Base-by-base conservation (phyloP, 2,888 invertebrate species). In the Epistrophe grossulariae region DNA sequence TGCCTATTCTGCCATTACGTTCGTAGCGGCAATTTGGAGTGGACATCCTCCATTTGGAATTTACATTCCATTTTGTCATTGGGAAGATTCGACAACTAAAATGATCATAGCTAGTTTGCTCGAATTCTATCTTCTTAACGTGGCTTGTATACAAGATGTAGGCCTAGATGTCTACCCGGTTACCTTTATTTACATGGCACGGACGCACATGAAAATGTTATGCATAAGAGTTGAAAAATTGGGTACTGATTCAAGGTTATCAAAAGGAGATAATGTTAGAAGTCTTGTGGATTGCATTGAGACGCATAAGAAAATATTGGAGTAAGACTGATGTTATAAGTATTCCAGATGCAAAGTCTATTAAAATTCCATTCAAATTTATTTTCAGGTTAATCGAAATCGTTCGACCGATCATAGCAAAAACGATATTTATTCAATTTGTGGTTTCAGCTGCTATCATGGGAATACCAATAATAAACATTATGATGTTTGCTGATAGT, bases 341-440 rank as follows among this genome's bases (percentile, higher is more conserved):
- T 8, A 9, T 55, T 31, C 3, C 13, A 15, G 13, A 15, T 28
- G 13, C 28, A 31, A 31, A 28, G 15, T 55, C n/a, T n/a, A n/a
- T n/a, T n/a, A n/a, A 1, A 15, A 11, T 57, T 10, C 0, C 40
- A 31, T 10, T n/a, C n/a, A 38, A 24, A 15, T 43, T n/a, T 1
- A 13, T 10, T 87, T 84, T 10, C 50, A 88, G 88, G 3, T 50
- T 88, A 0, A 57, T 88, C 0, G 64, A 73, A 38, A 82, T 52
- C 10, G 84, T 90, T 7, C 77, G 85, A 8, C 88, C 89, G 0
- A 80, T 89, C 4, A 90, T 90, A 55, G 88, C 90, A 17, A 77
- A 59, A 11, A 90, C 90, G 15, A 88, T 90, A 4, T 90, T 90
- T 48, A 82, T 89, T n/a, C 89, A 90, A 84, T 89, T 90, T 31